Evolutionary conservation across 2,113 vertebrate species (phyloP).

Genomic region (Aegotheles bennettii): DNA sequence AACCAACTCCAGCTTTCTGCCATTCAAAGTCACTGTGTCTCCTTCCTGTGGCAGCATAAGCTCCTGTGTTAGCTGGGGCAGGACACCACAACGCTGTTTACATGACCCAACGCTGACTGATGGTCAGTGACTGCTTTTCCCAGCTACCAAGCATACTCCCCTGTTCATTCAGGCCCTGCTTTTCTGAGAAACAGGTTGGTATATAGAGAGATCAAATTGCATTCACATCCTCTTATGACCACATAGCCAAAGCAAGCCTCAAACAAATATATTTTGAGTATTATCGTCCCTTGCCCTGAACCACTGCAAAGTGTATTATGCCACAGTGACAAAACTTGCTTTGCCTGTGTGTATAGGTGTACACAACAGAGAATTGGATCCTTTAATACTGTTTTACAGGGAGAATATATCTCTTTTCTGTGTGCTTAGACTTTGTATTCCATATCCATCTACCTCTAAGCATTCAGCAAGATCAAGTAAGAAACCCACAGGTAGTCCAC

Average conservation of each 20-base stretch:
- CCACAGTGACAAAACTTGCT: background rate
- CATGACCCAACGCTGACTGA: background rate
- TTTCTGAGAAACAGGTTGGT: background rate
- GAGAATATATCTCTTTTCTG: background rate
- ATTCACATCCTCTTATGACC: background rate
- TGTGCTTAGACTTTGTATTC: background rate
- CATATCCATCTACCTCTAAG: background rate
- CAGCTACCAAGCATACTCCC: background rate
- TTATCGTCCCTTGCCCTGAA: background rate
- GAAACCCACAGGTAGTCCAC: background rate
- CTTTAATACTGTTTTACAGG: background rate
- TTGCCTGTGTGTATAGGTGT: background rate
- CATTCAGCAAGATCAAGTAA: background rate
- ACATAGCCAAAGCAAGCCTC: background rate
- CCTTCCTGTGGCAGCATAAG: background rate
- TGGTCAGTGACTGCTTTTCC: background rate
- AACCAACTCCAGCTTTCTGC: background rate
- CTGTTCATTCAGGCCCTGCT: background rate
- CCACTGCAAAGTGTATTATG: too few species aligned
- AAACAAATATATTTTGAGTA: background rate
- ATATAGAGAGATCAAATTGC: background rate
- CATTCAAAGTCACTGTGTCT: background rate
- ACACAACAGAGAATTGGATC: rapidly evolving
- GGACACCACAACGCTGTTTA: background rate
- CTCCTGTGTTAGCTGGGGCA: background rate